Percentiles rank a stretch among this genome's conserved stretches.
These are phyloP conservation scores for Thalassoma bifasciatum DNA, from an alignment of 2,113 vertebrate species.

Conservation along the genomic window DNA sequence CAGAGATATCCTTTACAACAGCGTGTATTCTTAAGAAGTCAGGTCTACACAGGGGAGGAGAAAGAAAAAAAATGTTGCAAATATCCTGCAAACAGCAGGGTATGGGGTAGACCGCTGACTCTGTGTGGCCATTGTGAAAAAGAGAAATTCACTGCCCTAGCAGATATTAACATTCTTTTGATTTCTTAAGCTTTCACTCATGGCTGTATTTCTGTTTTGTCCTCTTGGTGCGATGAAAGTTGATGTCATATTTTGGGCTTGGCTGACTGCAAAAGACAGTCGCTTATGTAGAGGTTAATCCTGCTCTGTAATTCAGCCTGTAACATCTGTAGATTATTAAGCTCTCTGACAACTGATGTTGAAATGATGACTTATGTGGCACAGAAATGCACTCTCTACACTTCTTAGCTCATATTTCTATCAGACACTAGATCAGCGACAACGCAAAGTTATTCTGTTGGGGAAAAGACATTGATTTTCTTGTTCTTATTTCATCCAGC, in stretches of 20 bases:
- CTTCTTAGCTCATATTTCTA: constrained; percentile 41
- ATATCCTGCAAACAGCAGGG: constrained; percentile 77
- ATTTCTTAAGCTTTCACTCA: constrained; percentile 42
- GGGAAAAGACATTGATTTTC: constrained; percentile 29
- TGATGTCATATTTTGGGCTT: constrained; percentile 41
- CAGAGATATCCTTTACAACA: constrained; percentile 84
- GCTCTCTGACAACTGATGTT: constrained; percentile 32
- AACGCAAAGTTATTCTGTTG: constrained; percentile 9
- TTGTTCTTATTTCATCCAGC: constrained; percentile 30
- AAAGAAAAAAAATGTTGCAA: constrained; percentile 75
- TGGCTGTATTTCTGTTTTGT: constrained; percentile 29
- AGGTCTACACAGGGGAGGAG: constrained; percentile 72
- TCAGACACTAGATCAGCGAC: constrained; percentile 28
- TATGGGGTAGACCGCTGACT: constrained; percentile 57
- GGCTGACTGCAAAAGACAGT: constrained; percentile 37
- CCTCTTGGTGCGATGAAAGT: constrained; percentile 18
- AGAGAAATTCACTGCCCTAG: constrained; percentile 45
- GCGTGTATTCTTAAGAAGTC: constrained; percentile 83
- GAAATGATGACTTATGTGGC: constrained; percentile 32
- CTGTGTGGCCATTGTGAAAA: constrained; percentile 67
- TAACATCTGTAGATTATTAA: constrained; percentile 59
- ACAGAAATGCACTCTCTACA: constrained; percentile 8
- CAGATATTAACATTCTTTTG: constrained; percentile 46
- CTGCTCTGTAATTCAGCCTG: constrained; percentile 44
- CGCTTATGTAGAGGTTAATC: constrained; percentile 31